Evolutionary conservation across 2,113 vertebrate genomes (phyloP).

Genomic region (Calypte anna): DNA sequence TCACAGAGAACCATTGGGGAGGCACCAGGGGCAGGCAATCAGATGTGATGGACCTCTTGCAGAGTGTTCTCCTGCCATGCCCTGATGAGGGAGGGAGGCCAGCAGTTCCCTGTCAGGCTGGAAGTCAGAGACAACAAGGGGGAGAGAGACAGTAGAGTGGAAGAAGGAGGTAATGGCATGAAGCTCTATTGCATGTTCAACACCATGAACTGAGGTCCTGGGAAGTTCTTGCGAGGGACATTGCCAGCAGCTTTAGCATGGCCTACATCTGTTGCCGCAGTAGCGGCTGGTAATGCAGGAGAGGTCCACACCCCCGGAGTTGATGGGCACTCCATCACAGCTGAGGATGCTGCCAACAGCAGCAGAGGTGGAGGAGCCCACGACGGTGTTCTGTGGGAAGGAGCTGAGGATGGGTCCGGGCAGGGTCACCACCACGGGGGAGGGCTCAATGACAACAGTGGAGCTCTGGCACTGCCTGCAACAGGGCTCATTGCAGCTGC

Average conservation of each 20-base stretch:
- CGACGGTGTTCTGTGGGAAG: too few relatives aligned
- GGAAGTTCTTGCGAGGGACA: fast-evolving
- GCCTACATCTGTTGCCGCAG: neutral
- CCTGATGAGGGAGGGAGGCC: too few relatives aligned
- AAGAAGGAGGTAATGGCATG: neutral
- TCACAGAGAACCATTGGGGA: too few relatives aligned
- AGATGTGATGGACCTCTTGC: too few relatives aligned
- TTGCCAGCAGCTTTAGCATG: neutral
- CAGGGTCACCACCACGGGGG: neutral
- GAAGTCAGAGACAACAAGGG: too few relatives aligned
- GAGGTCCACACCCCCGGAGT: neutral
- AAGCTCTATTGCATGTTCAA: neutral
- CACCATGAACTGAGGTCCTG: neutral
- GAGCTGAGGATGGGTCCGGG: too few relatives aligned
- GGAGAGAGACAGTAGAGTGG: too few relatives aligned
- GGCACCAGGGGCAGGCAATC: neutral
- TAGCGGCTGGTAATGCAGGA: neutral
- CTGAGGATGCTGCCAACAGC: neutral
- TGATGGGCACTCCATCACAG: neutral
- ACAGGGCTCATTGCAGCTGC: neutral
- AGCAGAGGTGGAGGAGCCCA: neutral
- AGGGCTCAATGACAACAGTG: neutral
- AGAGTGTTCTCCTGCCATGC: too few relatives aligned
- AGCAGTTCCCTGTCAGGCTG: neutral
- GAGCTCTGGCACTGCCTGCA: neutral